phyloP scores from a whole-genome alignment of 2,888 invertebrate genomes.

The Drosophila suboccidentalis region DNA sequence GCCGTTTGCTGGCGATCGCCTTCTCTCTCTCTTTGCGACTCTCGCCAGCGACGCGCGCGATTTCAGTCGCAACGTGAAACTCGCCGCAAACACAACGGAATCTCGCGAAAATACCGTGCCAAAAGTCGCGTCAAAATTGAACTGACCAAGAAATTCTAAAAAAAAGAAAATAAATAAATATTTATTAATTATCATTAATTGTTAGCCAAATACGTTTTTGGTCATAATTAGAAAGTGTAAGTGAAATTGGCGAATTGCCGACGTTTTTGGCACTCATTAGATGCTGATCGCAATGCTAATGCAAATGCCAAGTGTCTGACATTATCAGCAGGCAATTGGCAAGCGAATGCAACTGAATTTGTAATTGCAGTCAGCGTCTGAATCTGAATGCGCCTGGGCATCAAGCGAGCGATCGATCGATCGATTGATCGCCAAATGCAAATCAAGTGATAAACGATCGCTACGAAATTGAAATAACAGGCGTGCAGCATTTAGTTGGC shows the following conservation, averaged over 20 bases:
- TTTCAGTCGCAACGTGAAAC: slow-evolving; percentile 71
- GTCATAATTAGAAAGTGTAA: slow-evolving; percentile 71
- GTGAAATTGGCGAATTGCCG: slow-evolving; percentile 51
- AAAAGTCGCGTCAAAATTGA: slow-evolving; percentile 35
- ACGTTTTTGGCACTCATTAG: slow-evolving; percentile 17
- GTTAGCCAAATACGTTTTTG: slow-evolving; percentile 7
- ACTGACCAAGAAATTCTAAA: neutral
- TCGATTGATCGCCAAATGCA: slow-evolving; percentile 65
- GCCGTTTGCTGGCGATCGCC: slow-evolving; percentile 25
- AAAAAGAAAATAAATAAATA: slow-evolving; percentile 4
- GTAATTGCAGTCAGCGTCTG: slow-evolving; percentile 5
- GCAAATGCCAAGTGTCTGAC: slow-evolving; percentile 65
- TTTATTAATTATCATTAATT: slow-evolving; percentile 18
- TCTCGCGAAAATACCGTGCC: slow-evolving; percentile 50
- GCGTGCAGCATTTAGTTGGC: slow-evolving; percentile 73
- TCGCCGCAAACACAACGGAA: slow-evolving; percentile 60
- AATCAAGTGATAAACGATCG: slow-evolving; percentile 84
- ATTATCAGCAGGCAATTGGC: slow-evolving; percentile 65
- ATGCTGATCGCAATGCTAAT: slow-evolving; percentile 42
- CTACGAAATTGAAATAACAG: slow-evolving; percentile 80
- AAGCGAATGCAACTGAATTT: slow-evolving; percentile 45
- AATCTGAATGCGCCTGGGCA: slow-evolving; percentile 25
- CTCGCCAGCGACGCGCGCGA: slow-evolving; percentile 34
- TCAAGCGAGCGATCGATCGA: slow-evolving; percentile 35
- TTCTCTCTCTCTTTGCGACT: slow-evolving; percentile 36